Base-by-base conservation (phyloP, 2,113 vertebrate species). In the Potamarius usumacintae region DNA sequence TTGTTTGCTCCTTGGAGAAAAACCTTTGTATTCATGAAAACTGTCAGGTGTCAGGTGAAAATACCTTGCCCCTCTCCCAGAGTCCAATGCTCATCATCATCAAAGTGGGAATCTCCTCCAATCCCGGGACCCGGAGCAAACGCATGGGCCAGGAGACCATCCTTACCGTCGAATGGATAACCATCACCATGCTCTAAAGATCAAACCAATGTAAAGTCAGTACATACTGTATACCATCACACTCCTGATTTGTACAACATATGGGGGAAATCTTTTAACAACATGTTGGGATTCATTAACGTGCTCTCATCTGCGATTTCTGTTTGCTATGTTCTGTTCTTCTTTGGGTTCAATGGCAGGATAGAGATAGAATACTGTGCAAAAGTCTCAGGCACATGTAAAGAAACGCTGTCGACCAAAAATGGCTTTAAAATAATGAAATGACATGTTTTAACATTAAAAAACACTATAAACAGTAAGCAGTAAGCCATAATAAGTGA, bases 41-140 rank as follows among this genome's bases (percentile, higher is more conserved):
- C 8, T 3, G 1, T 25, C 14, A 25, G 9, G 2, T 76, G 57
- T 42, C 14, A 25, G 9, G 2, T 76, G 57, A 71, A 50, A 11
- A 89, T 95, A 99, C 98, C 98, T 97, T 97, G 97, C 12, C 98
- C 98, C 22, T 99, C 98, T 90, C 98, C 98, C 82, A 99, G 94
- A 2, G 98, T 99, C 98, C 98, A 99, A 86, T 98, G 96, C 86
- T 99, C 98, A 90, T 99, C 98, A 50, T 99, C 98, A 57, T 99
- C 98, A 90, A 99, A 99, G 89, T 99, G 98, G 62, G 98, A 99
- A 91, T 99, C 98, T 79, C 98, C 98, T 30, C 98, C 98, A 72
- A 98, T 96, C 5, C 98, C 98, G 76, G 96, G 93, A 63, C 98
- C 97, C 0, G 98, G 98, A 34, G 98, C 98, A 12, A 99, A 99